These are phyloP conservation scores for Nycteola revayana DNA, from an alignment of 2,888 invertebrate genomes.

Conservation along the genomic window DNA sequence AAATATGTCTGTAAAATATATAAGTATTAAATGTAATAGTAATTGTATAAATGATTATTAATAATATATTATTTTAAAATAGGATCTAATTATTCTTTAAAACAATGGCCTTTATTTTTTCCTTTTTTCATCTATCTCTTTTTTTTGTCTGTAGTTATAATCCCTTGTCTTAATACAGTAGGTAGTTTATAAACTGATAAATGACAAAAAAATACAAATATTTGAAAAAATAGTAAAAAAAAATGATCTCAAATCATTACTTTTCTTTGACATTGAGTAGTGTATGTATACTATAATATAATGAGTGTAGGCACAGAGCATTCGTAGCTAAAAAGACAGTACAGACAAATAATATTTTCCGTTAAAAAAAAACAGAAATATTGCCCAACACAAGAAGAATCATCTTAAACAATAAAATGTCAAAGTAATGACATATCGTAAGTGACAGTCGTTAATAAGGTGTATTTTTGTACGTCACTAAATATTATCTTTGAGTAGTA, in stretches of 20 bases:
- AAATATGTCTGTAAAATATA: conserved; percentile 28
- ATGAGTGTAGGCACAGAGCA: no score
- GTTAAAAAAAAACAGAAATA: no score
- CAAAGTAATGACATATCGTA: no score
- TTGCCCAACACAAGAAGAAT: no score
- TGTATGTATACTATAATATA: conserved; percentile 17
- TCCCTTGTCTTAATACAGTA: conserved; percentile 45
- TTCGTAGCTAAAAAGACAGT: no score
- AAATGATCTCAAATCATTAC: conserved; percentile 62
- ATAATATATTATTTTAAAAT: conserved; percentile 18
- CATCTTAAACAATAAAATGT: no score
- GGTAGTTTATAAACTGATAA: conserved; percentile 47
- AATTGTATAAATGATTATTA: conserved; percentile 25
- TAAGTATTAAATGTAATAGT: conserved; percentile 26
- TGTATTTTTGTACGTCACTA: no score
- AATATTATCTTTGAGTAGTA: no score
- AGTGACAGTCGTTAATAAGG: no score
- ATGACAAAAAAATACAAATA: conserved; percentile 65
- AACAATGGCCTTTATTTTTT: conserved; percentile 8
- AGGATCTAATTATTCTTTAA: background rate
- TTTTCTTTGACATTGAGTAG: conserved; percentile 19
- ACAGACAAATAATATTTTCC: no score
- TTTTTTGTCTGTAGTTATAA: conserved; percentile 23
- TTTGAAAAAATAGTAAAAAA: conserved; percentile 54
- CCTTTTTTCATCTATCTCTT: conserved; percentile 5